Evolutionary conservation across 2,113 vertebrate genomes (phyloP), one percentile per base, ranked within the genome.

Genomic region (Elaphurus davidianus): DNA sequence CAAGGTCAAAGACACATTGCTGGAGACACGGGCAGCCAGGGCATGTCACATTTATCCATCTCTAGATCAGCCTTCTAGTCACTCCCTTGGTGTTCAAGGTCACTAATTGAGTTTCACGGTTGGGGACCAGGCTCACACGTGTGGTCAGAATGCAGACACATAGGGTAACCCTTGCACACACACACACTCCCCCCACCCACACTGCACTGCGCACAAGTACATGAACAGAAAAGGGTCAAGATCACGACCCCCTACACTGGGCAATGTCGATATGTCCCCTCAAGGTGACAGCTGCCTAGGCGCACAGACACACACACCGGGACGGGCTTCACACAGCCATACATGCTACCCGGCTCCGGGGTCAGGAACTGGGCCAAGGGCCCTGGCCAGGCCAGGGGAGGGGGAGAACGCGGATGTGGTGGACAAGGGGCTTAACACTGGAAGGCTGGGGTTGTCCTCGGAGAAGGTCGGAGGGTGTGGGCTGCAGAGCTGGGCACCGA

Each of bases 361-460:
- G 78, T 79, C 45, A 71, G 95, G 86, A 90, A 47, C 57, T 40
- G 64, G 47, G 86, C 90, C 74, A 27, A 74, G 67, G 85, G 36
- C 7, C 28, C 79, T 14, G 1, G 43, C 5, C 50, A 76, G 64
- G 60, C 5, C 0, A 0, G 6, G 2, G 6, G 57, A 0, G 2
- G 19, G n/a, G 67, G 67, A 78, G 76, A 97, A 94, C 27, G 87
- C 8, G 59, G 95, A 97, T 89, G 95, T 97, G 94, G 96, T 16
- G 30, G 43, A 7, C 7, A 7, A 91, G 83, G 91, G 64, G 60
- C 71, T 97, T 94, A 90, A 47, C 30, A 15, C 15, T 40, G 86
- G 60, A 89, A 84, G 76, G 86, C 86, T 14, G 82, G 50, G 54
- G 86, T 52, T 0, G 17, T 21, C 76, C 83, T 47, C 0, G 9